Percentiles rank a stretch among this genome's conserved stretches.
Evolutionary conservation across 2,888 invertebrate species (phyloP).

Genomic region (Spodoptera littoralis): DNA sequence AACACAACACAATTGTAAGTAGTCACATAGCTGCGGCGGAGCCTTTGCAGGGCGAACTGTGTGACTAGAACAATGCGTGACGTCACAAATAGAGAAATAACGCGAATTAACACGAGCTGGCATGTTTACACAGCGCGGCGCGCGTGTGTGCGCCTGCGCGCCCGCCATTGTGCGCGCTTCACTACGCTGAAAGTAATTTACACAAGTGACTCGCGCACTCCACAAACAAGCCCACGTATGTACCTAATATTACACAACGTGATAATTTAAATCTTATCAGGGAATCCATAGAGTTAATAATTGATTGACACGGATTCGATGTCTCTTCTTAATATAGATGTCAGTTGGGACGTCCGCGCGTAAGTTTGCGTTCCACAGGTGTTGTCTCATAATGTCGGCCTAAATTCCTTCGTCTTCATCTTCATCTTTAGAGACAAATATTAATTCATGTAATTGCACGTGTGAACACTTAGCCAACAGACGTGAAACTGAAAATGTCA

Average conservation of each 20-base stretch:
- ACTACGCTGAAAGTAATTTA: constrained; percentile 73
- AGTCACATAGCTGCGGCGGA: constrained; percentile 28
- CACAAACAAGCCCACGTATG: constrained; percentile 57
- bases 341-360: constrained; percentile 62
- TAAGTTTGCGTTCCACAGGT: constrained; percentile 85
- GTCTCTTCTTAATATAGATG: constrained; percentile 75
- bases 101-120: constrained; percentile 52
- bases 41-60: constrained; percentile 29
- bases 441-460: too few relatives aligned
- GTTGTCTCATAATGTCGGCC: constrained; percentile 60
- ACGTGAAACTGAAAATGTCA: too few relatives aligned
- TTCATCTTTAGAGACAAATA: constrained; percentile 24
- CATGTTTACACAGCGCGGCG: constrained; percentile 55
- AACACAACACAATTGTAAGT: constrained; percentile 5
- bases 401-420: constrained; percentile 61
- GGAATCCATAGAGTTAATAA: constrained; percentile 58
- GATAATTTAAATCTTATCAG: constrained; percentile 58
- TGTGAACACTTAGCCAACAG: too few relatives aligned
- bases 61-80: constrained; percentile 44
- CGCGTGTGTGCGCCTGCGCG: constrained; percentile 18
- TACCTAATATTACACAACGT: neutral
- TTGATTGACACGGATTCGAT: constrained; percentile 58
- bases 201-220: constrained; percentile 78
- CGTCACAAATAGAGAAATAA: constrained; percentile 52
- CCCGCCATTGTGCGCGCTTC: constrained; percentile 49